Evolutionary conservation across 2,888 invertebrate genomes (phyloP).

Genomic region (Leptopilina myrica): DNA sequence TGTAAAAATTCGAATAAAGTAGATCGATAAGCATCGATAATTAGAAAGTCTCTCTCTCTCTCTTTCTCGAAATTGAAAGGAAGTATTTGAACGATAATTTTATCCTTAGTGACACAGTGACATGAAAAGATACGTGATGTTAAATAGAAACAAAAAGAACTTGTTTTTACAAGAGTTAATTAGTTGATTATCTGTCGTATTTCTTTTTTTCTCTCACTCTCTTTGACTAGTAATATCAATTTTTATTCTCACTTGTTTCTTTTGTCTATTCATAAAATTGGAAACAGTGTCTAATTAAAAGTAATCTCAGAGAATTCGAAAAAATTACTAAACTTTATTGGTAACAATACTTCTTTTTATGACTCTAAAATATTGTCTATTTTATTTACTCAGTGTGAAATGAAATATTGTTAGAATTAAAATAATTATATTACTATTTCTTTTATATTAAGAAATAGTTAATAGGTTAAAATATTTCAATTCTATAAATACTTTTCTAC

Average conservation of each 20-base stretch:
- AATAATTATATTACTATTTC: too few species aligned
- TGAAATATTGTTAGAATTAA: too few species aligned
- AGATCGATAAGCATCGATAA: constrained; percentile 13
- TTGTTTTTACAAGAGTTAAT: constrained; percentile 22
- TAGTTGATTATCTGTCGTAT: neutral
- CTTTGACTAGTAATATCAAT: neutral
- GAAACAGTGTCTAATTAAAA: too few species aligned
- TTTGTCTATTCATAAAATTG: too few species aligned
- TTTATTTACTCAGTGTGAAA: too few species aligned
- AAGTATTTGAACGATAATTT: constrained; percentile 17
- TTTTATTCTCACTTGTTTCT: neutral
- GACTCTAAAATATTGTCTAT: too few species aligned
- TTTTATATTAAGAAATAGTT: too few species aligned
- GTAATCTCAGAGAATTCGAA: too few species aligned
- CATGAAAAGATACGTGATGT: constrained; percentile 13
- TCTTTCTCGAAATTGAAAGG: neutral
- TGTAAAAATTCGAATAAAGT: neutral
- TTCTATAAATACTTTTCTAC: too few species aligned
- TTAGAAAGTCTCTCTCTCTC: constrained; percentile 30
- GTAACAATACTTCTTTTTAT: too few species aligned
- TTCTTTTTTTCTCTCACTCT: neutral
- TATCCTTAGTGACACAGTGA: constrained; percentile 20
- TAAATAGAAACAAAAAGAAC: neutral
- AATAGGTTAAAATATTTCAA: too few species aligned
- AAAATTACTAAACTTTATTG: too few species aligned